Base-by-base conservation (phyloP, 2,888 invertebrate species). In the Trissolcus japonicus region DNA sequence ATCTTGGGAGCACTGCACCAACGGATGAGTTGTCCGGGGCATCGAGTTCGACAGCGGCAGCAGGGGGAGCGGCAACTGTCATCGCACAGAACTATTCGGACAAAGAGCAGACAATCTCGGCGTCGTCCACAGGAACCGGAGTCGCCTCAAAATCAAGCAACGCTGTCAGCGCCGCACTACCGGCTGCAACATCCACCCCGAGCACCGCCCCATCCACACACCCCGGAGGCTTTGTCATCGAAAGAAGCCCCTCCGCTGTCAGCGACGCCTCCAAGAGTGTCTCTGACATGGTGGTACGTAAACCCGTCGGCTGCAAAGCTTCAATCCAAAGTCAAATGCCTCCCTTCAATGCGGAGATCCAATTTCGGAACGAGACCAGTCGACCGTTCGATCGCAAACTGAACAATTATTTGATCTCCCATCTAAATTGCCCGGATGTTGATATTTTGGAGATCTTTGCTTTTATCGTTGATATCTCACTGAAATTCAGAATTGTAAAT, bases 181-280 rank as follows among this genome's bases (percentile, higher is more conserved):
- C 83, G 40, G 79, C 82, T 29, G 78, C 84, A 25, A 78, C 82
- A 19, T 40, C 81, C 79, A 60, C 54, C 7, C 61, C 55, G 11
- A 78, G 79, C 54, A 80, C 86, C 69, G 86, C 89, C 62, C 84
- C 89, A 46, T 88, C 90, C 75, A 59, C 81, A 68, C 79, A 83
- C 60, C 81, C 79, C 59, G 82, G 84, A 75, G 83, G 84, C 68
- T 83, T 83, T 73, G 80, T 84, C 69, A 84, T 87, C 82, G 88
- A 89, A 80, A 85, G 87, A 79, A 87, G 87, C 82, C 93, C 94
- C 79, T 93, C 94, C 71, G 92, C 92, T 75, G 91, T 93, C 81
- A 94, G 92, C 87, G 93, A 92, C 90, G 91, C 92, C 79, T 93
- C 93, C 74, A 93, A 93, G 89, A 92, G 92, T 80, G 91, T 91